Conservation (phyloP, 1,140 invertebrate genomes). For the Ips typographus region DNA sequence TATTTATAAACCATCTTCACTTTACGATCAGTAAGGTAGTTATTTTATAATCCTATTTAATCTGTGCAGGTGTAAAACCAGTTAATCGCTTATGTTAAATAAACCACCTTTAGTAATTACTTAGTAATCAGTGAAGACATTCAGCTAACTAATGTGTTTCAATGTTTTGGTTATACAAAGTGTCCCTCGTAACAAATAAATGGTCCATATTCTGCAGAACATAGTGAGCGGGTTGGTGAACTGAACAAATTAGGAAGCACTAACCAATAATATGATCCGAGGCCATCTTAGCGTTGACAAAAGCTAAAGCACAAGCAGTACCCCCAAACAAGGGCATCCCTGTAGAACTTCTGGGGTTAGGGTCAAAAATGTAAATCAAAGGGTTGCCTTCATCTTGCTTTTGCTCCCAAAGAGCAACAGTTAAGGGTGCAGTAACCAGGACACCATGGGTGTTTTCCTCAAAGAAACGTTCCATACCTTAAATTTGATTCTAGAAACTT, state of each 20-base stretch:
- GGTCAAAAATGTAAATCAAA: constrained; percentile 56
- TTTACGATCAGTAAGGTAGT: too few relatives aligned
- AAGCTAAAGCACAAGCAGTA: constrained; percentile 43
- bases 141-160: too few relatives aligned
- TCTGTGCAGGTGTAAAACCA: too few relatives aligned
- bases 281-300: constrained; percentile 39
- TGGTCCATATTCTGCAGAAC: not conserved
- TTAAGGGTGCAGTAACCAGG: constrained; percentile 52
- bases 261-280: constrained; percentile 45
- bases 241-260: too few relatives aligned
- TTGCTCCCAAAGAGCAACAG: constrained; percentile 55
- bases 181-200: too few relatives aligned
- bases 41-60: too few relatives aligned
- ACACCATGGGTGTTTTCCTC: constrained; percentile 55
- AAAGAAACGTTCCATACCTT: constrained; percentile 55
- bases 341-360: constrained; percentile 55
- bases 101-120: too few relatives aligned
- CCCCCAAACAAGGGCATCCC: constrained; percentile 48
- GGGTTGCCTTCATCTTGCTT: constrained; percentile 38
- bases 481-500: not conserved
- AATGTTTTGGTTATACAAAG: too few relatives aligned
- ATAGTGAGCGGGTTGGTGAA: not conserved
- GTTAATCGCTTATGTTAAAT: too few relatives aligned
- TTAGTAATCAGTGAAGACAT: too few relatives aligned
- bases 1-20: too few relatives aligned